Evolutionary conservation across 2,888 invertebrate species (phyloP).

Genomic region (Parelbella ahira): DNA sequence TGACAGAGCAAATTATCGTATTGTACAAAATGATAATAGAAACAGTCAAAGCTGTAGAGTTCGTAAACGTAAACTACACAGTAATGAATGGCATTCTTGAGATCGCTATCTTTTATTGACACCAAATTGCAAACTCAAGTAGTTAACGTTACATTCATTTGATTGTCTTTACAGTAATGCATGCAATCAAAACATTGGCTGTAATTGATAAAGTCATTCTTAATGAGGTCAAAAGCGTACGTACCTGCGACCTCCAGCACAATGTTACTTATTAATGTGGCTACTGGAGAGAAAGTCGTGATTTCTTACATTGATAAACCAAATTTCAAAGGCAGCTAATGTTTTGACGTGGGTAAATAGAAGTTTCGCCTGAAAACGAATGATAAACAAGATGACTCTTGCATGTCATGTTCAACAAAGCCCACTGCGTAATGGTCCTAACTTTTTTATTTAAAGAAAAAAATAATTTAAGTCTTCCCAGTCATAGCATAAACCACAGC

Average conservation of each 20-base stretch:
- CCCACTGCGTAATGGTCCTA: too few relatives aligned
- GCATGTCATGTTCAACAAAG: too few relatives aligned
- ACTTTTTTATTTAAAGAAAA: too few relatives aligned
- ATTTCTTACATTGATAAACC: slow-evolving; percentile 13
- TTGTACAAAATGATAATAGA: background rate
- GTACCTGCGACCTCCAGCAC: slow-evolving; percentile 13
- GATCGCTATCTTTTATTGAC: slow-evolving; percentile 17
- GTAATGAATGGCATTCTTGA: slow-evolving; percentile 7
- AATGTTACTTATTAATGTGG: slow-evolving; percentile 5
- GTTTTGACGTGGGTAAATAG: too few relatives aligned
- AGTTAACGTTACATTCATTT: slow-evolving; percentile 16
- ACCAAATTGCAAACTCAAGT: slow-evolving; percentile 16
- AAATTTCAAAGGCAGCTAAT: slow-evolving; percentile 12
- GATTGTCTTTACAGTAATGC: slow-evolving; percentile 10
- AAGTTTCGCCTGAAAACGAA: too few relatives aligned
- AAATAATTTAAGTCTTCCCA: too few relatives aligned
- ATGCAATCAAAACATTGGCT: slow-evolving; percentile 19
- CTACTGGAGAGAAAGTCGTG: slow-evolving; percentile 15
- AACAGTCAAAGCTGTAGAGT: background rate
- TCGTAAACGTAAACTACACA: background rate
- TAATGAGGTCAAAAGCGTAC: slow-evolving; percentile 19
- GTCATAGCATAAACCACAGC: too few relatives aligned
- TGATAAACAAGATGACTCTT: too few relatives aligned
- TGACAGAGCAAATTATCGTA: too few relatives aligned
- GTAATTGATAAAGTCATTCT: slow-evolving; percentile 9